Conservation (phyloP, 2,113 vertebrate species). For the Protobothrops mucrosquamatus region DNA sequence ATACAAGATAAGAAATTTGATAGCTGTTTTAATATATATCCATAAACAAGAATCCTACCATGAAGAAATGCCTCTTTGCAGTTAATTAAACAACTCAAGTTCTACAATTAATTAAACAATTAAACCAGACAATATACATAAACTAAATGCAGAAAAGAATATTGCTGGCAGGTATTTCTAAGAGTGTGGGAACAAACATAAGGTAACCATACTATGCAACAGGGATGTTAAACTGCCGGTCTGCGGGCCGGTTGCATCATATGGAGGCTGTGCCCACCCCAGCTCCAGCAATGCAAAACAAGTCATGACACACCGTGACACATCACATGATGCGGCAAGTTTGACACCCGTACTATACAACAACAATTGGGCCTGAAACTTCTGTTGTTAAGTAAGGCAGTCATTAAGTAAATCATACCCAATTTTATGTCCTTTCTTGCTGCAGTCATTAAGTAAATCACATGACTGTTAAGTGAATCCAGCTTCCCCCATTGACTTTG, state of each 20-base stretch:
- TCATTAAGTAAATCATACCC: not conserved
- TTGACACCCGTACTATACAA: not conserved
- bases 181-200: not conserved
- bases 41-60: not conserved
- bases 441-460: not conserved
- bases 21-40: not conserved
- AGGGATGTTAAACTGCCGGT: too few relatives aligned
- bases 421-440: not conserved
- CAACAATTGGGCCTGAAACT: not conserved
- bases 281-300: too few relatives aligned
- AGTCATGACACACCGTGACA: too few relatives aligned
- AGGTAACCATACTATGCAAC: not conserved
- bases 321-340: too few relatives aligned
- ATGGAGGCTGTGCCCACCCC: too few relatives aligned
- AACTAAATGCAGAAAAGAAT: not conserved
- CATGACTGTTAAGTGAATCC: not conserved
- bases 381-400: not conserved
- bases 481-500: not conserved
- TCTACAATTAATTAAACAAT: not conserved
- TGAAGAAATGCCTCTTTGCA: not conserved
- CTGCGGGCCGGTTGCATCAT: too few relatives aligned
- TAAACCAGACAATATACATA: not conserved
- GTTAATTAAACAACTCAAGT: not conserved
- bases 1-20: not conserved
- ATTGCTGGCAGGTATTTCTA: not conserved